Evolutionary conservation across 2,888 invertebrate genomes (phyloP).

Genomic region (Lydus trimaculatus): DNA sequence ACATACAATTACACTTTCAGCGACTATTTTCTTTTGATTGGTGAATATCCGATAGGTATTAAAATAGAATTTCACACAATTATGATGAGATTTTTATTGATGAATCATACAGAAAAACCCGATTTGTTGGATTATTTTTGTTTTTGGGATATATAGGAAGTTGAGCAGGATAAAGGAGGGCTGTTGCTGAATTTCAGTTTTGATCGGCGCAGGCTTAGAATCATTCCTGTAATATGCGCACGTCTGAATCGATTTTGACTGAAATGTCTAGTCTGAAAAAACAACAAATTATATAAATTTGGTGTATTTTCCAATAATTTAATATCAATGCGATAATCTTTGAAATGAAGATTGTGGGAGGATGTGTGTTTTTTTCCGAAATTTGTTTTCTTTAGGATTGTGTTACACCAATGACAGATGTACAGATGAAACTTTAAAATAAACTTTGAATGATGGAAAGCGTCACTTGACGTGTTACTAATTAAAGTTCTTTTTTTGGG

Average conservation of each 20-base stretch:
- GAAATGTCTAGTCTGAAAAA: not conserved
- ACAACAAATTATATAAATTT: not conserved
- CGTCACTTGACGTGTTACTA: not conserved
- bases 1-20: not conserved
- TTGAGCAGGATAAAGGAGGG: conserved; percentile 2
- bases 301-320: not conserved
- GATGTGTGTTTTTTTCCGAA: no score
- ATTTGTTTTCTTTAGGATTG: not conserved
- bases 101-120: not conserved
- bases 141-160: not conserved
- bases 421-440: not conserved
- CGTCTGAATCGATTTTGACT: conserved; percentile 30
- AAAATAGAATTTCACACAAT: not conserved
- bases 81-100: not conserved
- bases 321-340: no score
- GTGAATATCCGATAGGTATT: no score
- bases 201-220: conserved; percentile 25
- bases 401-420: not conserved
- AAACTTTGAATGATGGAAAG: not conserved
- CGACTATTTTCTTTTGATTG: not conserved
- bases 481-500: not conserved
- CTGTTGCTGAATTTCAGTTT: conserved; percentile 24
- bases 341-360: no score
- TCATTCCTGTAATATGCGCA: conserved; percentile 21
- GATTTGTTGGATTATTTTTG: not conserved